phyloP scores from a whole-genome alignment of 2,113 vertebrate species.

The Verasper variegatus region DNA sequence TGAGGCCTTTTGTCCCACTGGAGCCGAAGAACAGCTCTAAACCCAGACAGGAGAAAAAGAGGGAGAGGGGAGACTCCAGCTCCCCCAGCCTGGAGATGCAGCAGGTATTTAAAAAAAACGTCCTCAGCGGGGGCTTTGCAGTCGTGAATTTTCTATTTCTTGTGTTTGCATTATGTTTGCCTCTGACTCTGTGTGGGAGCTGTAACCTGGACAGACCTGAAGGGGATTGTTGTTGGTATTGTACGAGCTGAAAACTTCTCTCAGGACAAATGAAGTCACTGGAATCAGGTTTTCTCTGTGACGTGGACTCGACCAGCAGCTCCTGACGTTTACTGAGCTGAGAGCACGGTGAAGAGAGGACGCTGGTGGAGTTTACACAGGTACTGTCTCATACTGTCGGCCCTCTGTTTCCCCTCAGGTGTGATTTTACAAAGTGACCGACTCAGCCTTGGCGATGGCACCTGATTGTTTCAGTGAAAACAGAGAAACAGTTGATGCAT shows the following conservation, averaged over 20 bases:
- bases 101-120: constrained; percentile 33
- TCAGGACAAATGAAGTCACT: constrained; percentile 4
- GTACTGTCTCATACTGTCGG: background rate
- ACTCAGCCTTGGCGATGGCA: background rate
- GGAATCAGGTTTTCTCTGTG: constrained; percentile 6
- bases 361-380: constrained; percentile 22
- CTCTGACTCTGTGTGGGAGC: constrained; percentile 11
- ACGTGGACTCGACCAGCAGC: constrained; percentile 35
- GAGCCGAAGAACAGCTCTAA: constrained; percentile 42
- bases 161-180: background rate
- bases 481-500: too few relatives aligned
- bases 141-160: too few relatives aligned
- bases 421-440: too few relatives aligned
- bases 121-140: constrained; percentile 3
- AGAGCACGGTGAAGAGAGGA: constrained; percentile 11
- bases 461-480: too few relatives aligned
- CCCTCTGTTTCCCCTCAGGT: background rate
- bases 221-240: constrained; percentile 31
- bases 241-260: background rate
- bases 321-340: constrained; percentile 29
- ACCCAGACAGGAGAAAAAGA: constrained; percentile 41
- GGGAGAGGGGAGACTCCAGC: constrained; percentile 7
- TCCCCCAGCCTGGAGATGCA: constrained; percentile 19
- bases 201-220: constrained; percentile 34
- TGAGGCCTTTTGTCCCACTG: constrained; percentile 64